phyloP scores from a whole-genome alignment of 2,113 vertebrate species.

The Sapayoa aenigma region DNA sequence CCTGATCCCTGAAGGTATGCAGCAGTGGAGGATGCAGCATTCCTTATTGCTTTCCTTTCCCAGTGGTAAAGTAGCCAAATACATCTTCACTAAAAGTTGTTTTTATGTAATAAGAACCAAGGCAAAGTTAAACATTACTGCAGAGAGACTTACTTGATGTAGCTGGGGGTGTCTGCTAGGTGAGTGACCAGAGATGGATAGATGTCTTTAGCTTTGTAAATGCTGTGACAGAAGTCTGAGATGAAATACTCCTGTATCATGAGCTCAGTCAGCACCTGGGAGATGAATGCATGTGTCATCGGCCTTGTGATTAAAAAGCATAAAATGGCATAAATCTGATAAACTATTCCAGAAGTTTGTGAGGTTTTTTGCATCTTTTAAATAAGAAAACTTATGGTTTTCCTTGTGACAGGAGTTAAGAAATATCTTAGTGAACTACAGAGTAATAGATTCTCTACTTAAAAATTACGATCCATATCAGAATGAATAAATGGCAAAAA shows the following conservation, averaged over 20 bases:
- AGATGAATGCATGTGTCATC: background rate
- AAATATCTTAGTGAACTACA: background rate
- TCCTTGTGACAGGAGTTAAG: background rate
- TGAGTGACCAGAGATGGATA: background rate
- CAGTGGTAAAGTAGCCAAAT: background rate
- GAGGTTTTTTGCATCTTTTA: constrained; percentile 6
- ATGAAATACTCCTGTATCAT: background rate
- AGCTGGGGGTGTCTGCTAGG: background rate
- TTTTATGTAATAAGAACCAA: background rate
- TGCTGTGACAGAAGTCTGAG: background rate
- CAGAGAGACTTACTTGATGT: background rate
- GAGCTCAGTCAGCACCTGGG: background rate
- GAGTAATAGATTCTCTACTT: background rate
- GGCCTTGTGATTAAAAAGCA: background rate
- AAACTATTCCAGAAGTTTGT: background rate
- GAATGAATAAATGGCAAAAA: background rate
- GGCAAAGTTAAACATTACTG: background rate
- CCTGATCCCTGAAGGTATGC: constrained; percentile 14
- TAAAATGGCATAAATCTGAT: background rate
- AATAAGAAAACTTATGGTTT: background rate
- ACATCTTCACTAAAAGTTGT: background rate
- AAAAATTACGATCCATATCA: background rate
- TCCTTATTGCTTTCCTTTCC: constrained; percentile 35
- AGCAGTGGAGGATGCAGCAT: background rate
- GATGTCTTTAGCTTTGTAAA: background rate